phyloP scores from a whole-genome alignment of 2,888 invertebrate genomes.

The Orthonychiurus folsomi region DNA sequence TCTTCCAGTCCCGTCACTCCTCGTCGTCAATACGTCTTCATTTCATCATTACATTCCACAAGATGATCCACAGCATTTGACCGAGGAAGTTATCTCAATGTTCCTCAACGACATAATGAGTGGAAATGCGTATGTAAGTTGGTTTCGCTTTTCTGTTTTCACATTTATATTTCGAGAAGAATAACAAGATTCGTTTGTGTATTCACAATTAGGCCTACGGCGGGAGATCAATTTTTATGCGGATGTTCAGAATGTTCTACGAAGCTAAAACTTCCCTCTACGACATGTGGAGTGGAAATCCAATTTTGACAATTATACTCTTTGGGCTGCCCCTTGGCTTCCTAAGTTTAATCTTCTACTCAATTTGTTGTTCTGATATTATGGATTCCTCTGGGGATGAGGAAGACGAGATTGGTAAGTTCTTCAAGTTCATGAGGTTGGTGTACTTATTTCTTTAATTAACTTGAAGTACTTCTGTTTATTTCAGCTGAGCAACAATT shows the following conservation, averaged over 20 bases:
- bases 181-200: not conserved
- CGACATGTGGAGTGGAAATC: constrained; percentile 87
- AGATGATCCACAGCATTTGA: constrained; percentile 64
- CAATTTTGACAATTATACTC: constrained; percentile 81
- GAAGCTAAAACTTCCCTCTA: constrained; percentile 69
- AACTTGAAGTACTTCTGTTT: no score
- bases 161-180: constrained; percentile 6
- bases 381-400: constrained; percentile 82
- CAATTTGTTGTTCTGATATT: constrained; percentile 92
- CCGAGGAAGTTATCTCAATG: constrained; percentile 63
- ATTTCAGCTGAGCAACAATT: no score
- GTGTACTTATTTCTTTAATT: no score
- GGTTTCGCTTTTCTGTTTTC: not conserved
- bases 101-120: constrained; percentile 69
- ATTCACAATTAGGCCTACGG: constrained; percentile 61
- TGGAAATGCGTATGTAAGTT: constrained; percentile 64
- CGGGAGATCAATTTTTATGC: constrained; percentile 68
- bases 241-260: constrained; percentile 69
- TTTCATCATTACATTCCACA: constrained; percentile 87
- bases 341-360: constrained; percentile 86
- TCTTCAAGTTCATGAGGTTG: no score
- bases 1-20: constrained; percentile 69
- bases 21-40: constrained; percentile 85
- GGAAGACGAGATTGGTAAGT: not conserved
- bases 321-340: constrained; percentile 92